phyloP scores from a whole-genome alignment of 2,797 vertebrate species.

The Oreochromis grahami region DNA sequence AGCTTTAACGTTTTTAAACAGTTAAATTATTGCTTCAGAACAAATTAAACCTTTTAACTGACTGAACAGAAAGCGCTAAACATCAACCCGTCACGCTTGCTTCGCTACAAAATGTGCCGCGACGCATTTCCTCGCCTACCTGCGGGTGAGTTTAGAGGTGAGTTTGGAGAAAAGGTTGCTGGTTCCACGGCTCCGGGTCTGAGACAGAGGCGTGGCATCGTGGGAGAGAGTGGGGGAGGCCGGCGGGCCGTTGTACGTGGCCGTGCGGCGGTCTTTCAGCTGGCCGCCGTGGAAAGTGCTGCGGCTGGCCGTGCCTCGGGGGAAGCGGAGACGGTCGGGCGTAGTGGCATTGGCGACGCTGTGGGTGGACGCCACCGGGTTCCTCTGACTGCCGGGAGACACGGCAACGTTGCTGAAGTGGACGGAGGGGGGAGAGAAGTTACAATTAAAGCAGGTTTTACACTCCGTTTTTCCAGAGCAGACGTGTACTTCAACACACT shows the following conservation, averaged over 20 bases:
- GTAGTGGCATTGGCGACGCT: slow-evolving; percentile 90
- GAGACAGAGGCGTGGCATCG: slow-evolving; percentile 87
- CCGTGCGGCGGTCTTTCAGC: slow-evolving; percentile 90
- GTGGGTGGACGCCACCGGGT: slow-evolving; percentile 94
- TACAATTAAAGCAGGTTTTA: fast-evolving
- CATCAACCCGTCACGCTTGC: background rate
- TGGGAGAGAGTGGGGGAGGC: slow-evolving; percentile 94
- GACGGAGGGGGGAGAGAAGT: background rate
- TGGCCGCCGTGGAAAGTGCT: slow-evolving; percentile 96
- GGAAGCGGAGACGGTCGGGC: slow-evolving; percentile 93
- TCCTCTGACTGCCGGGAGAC: slow-evolving; percentile 85
- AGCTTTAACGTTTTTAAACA: background rate
- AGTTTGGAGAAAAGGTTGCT: slow-evolving; percentile 97
- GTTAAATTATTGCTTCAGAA: background rate
- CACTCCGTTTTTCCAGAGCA: background rate
- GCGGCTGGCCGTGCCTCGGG: slow-evolving; percentile 89
- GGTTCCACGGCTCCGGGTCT: slow-evolving; percentile 91
- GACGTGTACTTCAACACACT: background rate
- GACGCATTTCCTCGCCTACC: slow-evolving; percentile 72
- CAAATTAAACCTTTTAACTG: background rate
- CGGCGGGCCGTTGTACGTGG: slow-evolving; percentile 95
- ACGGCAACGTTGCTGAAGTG: slow-evolving; percentile 68
- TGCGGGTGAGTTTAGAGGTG: slow-evolving; percentile 95
- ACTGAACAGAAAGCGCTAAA: background rate
- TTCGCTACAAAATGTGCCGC: background rate